Percentiles rank a stretch among this genome's conserved stretches.
Evolutionary conservation across 2,113 vertebrate species (phyloP).

Genomic region (Heteronetta atricapilla): DNA sequence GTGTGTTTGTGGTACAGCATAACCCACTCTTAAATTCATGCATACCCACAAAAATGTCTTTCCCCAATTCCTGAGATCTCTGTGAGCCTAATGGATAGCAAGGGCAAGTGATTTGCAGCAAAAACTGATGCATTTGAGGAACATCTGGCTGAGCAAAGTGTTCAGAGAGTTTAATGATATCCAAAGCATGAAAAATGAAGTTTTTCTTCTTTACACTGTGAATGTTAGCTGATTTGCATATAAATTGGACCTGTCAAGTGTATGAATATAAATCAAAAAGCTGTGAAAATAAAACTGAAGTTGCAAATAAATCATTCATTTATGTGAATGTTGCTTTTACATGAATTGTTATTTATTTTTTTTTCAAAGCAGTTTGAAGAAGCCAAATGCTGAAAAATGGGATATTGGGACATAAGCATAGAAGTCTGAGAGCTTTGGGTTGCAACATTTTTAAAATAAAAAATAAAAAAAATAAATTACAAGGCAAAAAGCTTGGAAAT

Average conservation of each 20-base stretch:
- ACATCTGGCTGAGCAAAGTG: background rate
- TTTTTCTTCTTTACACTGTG: background rate
- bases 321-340: background rate
- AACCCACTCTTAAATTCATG: background rate
- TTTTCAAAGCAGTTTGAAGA: background rate
- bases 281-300: slow-evolving; percentile 17
- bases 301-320: slow-evolving; percentile 49
- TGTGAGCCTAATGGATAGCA: background rate
- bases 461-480: background rate
- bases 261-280: slow-evolving; percentile 31
- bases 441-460: background rate
- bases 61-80: background rate
- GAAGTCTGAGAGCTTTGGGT: background rate
- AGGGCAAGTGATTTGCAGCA: background rate
- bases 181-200: slow-evolving; percentile 40
- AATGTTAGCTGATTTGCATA: slow-evolving; percentile 55
- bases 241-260: slow-evolving; percentile 54
- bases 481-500: background rate
- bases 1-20: background rate
- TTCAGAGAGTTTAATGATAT: slow-evolving; percentile 30
- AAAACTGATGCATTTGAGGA: slow-evolving; percentile 39
- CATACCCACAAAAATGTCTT: background rate
- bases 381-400: background rate
- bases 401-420: background rate
- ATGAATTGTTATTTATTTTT: background rate